Percentiles rank a stretch among this genome's conserved stretches.
Evolutionary conservation across 2,888 invertebrate species (phyloP).

Genomic region (Drosophila colorata): DNA sequence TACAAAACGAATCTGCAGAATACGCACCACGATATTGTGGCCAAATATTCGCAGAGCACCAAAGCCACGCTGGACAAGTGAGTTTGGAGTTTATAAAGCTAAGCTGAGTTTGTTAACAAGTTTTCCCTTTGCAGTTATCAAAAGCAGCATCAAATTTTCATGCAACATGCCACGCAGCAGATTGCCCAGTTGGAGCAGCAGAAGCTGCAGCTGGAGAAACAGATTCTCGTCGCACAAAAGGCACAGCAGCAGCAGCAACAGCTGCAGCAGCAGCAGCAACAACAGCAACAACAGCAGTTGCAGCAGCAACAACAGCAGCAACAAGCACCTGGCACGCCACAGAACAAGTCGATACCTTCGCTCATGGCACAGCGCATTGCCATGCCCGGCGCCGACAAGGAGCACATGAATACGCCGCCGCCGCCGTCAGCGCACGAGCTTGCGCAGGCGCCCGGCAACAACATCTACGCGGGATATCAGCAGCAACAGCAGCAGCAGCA

Average conservation of each 20-base stretch:
- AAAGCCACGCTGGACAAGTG: constrained; percentile 93
- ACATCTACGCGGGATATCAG: constrained; percentile 48
- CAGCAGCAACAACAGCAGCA: too few species aligned
- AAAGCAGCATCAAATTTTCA: constrained; percentile 97
- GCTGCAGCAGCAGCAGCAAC: constrained; percentile 37
- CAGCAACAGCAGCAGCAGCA: constrained; percentile 37
- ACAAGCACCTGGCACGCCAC: constrained; percentile 25
- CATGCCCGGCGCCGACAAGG: constrained; percentile 77
- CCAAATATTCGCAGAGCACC: constrained; percentile 91
- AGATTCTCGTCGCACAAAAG: constrained; percentile 79
- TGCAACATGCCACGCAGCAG: constrained; percentile 95
- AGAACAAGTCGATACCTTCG: constrained; percentile 73
- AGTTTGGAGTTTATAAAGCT: constrained; percentile 17
- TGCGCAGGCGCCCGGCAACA: constrained; percentile 61
- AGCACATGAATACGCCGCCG: constrained; percentile 56
- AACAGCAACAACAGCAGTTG: neutral
- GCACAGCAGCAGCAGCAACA: constrained; percentile 68
- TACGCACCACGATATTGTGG: constrained; percentile 91
- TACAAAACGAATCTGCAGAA: constrained; percentile 94
- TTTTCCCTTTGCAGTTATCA: constrained; percentile 88
- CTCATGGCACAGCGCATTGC: constrained; percentile 85
- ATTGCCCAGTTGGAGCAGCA: constrained; percentile 94
- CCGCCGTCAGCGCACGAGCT: constrained; percentile 83
- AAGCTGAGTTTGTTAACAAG: neutral
- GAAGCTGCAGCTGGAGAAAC: constrained; percentile 87